Percentiles rank a stretch among this genome's conserved stretches.
Conservation (phyloP, 2,113 vertebrate species). For the Cyanocitta stelleri region DNA sequence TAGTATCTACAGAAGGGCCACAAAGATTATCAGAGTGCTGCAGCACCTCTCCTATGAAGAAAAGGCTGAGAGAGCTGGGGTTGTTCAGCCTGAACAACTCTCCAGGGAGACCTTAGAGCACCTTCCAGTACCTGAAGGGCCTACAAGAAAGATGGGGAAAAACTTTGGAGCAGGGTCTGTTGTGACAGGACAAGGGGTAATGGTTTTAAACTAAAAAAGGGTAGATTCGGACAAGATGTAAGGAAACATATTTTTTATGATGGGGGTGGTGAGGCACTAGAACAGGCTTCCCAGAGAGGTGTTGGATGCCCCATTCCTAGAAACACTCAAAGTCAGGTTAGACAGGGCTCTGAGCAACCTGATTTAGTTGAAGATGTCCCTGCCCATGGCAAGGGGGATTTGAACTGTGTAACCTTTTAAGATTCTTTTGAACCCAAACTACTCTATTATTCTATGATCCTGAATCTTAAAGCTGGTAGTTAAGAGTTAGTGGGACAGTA, state of each 20-base stretch:
- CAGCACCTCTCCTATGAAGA: not conserved
- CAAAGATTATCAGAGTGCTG: not conserved
- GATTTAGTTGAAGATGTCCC: not conserved
- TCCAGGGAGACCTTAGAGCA: not conserved
- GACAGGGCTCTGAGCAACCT: not conserved
- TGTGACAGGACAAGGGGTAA: accelerated
- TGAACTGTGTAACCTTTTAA: not conserved
- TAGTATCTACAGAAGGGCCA: not conserved
- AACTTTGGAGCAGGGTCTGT: not conserved
- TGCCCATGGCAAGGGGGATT: not conserved
- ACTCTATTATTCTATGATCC: not conserved
- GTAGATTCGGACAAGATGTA: not conserved
- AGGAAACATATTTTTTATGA: not conserved
- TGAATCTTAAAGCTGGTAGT: not conserved
- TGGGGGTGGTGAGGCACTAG: not conserved
- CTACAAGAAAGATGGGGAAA: not conserved
- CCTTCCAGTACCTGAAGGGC: not conserved
- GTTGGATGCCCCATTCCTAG: not conserved
- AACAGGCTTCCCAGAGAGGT: not conserved
- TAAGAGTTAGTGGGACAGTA: not conserved
- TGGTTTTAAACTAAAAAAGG: not conserved
- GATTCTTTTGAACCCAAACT: not conserved
- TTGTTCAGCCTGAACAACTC: not conserved
- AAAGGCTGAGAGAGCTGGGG: not conserved
- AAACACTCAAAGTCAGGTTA: not conserved